These are phyloP conservation scores for Psylliodes chrysocephalus DNA, from an alignment of 2,888 invertebrate species.

Conservation along the genomic window DNA sequence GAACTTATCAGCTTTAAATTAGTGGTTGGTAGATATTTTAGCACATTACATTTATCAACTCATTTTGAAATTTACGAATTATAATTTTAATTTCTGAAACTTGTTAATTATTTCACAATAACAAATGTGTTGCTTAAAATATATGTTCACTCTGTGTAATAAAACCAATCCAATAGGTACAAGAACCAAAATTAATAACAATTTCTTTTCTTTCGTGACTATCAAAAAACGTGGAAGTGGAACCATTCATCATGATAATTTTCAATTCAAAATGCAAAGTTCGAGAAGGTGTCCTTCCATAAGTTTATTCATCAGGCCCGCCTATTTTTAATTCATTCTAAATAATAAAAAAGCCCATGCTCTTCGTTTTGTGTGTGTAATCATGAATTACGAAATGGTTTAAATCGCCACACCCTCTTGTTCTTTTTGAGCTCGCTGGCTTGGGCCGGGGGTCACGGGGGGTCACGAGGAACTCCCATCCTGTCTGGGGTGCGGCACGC, in stretches of 20 bases:
- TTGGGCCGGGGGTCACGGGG: conserved; percentile 54
- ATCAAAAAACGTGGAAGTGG: conserved; percentile 27
- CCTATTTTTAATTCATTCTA: conserved; percentile 47
- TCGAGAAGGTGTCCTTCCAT: conserved; percentile 38
- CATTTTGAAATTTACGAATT: too few species aligned
- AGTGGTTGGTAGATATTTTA: too few species aligned
- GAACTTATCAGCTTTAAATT: too few species aligned
- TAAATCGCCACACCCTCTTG: conserved; percentile 56
- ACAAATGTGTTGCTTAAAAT: too few species aligned
- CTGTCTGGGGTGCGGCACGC: conserved; percentile 62
- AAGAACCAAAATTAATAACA: neutral
- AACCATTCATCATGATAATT: conserved; percentile 33
- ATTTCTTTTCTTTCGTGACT: conserved; percentile 23
- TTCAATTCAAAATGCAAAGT: conserved; percentile 31
- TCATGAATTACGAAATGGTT: conserved; percentile 58
- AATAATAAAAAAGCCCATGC: conserved; percentile 44
- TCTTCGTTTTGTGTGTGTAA: conserved; percentile 47
- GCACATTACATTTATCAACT: too few species aligned
- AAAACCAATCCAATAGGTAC: neutral
- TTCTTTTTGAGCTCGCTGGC: conserved; percentile 54
- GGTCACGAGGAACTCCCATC: conserved; percentile 63
- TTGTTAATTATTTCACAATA: too few species aligned
- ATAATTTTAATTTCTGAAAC: too few species aligned
- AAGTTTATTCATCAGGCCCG: conserved; percentile 42
- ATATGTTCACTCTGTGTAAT: neutral